Conservation (phyloP, 1,140 invertebrate species). For the Drosophila pseudoobscura region DNA sequence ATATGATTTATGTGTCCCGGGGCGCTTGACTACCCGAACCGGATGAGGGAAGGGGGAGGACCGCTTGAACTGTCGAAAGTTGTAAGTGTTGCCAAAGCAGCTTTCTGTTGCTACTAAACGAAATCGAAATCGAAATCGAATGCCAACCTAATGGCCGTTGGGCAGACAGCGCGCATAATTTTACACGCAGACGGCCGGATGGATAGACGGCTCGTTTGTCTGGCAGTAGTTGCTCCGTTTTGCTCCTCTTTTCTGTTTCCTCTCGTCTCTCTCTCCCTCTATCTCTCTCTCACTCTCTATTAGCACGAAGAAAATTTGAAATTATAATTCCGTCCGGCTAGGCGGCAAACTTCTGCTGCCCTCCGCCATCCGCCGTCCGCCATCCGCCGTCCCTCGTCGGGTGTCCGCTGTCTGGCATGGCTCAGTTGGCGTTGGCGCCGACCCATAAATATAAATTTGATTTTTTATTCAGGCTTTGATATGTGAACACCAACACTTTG, state of each 20-base stretch:
- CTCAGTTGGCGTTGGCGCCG: slow-evolving; percentile 50
- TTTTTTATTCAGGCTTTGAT: slow-evolving; percentile 69
- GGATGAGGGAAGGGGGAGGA: slow-evolving; percentile 11
- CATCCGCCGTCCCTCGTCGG: slow-evolving; percentile 26
- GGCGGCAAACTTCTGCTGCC: slow-evolving; percentile 62
- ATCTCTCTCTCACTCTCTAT: slow-evolving; percentile 41
- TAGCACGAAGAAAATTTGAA: slow-evolving; percentile 67
- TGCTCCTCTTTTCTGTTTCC: slow-evolving; percentile 8
- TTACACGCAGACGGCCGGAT: slow-evolving; percentile 57
- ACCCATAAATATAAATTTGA: slow-evolving; percentile 78
- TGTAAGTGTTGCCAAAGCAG: slow-evolving; percentile 77
- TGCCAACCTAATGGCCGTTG: slow-evolving; percentile 71
- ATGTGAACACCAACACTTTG: slow-evolving; percentile 56
- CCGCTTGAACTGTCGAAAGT: slow-evolving; percentile 76
- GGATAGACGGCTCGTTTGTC: slow-evolving; percentile 50
- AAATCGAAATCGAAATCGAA: slow-evolving; percentile 79
- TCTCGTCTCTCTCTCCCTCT: neutral
- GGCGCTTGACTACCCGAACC: slow-evolving; percentile 44
- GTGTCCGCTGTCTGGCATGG: slow-evolving; percentile 31
- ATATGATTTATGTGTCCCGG: slow-evolving; percentile 75
- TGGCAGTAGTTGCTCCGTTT: neutral
- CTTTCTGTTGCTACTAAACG: slow-evolving; percentile 70
- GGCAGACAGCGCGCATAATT: slow-evolving; percentile 77
- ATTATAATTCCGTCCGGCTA: slow-evolving; percentile 69
- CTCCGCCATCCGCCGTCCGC: slow-evolving; percentile 36